These are phyloP conservation scores for Brevimyrus niger DNA, from an alignment of 2,113 vertebrate species.

Conservation along the genomic window DNA sequence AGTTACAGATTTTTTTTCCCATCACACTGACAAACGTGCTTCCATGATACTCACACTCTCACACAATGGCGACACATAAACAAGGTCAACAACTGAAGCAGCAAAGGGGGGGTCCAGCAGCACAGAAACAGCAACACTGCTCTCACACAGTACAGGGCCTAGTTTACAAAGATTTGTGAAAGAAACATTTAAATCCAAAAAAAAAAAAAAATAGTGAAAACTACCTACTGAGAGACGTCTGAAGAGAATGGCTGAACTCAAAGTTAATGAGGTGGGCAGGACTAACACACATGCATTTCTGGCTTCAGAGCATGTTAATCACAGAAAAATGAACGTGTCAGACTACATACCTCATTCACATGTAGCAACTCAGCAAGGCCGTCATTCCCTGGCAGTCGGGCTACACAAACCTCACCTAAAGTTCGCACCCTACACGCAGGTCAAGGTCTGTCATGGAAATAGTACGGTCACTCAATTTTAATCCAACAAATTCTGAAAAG, in stretches of 20 bases:
- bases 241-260: not conserved
- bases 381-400: slow-evolving; percentile 53
- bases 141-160: not conserved
- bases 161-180: not conserved
- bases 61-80: not conserved
- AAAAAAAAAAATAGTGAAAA: not conserved
- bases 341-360: slow-evolving; percentile 60
- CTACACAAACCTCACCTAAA: slow-evolving; percentile 45
- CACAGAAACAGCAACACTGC: not conserved
- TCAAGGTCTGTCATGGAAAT: not conserved
- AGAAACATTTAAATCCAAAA: not conserved
- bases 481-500: not conserved
- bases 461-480: not conserved
- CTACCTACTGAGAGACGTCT: not conserved
- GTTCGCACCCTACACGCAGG: slow-evolving; percentile 32
- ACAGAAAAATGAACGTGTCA: not conserved
- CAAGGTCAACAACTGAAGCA: not conserved
- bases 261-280: not conserved
- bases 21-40: not conserved
- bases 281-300: not conserved
- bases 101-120: not conserved
- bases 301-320: not conserved
- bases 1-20: too few relatives aligned
- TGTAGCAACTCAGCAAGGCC: slow-evolving; percentile 59
- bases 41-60: not conserved